Evolutionary conservation across 2,797 vertebrate genomes (phyloP).

Genomic region (Centropyge bicolor): DNA sequence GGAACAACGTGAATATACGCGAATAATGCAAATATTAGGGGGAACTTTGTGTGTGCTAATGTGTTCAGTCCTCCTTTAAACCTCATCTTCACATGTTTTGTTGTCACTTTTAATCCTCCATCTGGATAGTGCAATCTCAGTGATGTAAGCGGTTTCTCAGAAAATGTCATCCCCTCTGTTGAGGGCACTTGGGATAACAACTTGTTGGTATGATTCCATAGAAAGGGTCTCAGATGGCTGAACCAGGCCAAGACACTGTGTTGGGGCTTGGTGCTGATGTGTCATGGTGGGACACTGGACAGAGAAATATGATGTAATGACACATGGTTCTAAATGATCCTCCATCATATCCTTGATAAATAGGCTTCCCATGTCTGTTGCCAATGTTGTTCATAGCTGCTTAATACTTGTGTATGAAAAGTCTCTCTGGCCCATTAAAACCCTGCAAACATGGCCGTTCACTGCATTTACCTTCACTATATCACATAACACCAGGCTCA

Average conservation of each 20-base stretch:
- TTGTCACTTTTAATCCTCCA: constrained; percentile 37
- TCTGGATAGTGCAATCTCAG: constrained; percentile 24
- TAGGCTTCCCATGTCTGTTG: no score
- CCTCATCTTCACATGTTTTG: not conserved
- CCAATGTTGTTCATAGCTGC: no score
- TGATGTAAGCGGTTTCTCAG: constrained; percentile 35
- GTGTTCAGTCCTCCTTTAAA: not conserved
- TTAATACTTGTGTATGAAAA: no score
- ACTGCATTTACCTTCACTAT: no score
- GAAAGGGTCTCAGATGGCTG: not conserved
- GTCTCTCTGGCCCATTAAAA: no score
- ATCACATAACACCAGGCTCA: no score
- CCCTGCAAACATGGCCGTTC: no score
- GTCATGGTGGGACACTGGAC: not conserved
- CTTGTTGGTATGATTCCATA: constrained; percentile 3
- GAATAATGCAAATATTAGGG: no score
- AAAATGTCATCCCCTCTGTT: constrained; percentile 18
- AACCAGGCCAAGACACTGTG: no score
- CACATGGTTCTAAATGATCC: not conserved
- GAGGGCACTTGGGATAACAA: not conserved
- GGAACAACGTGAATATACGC: no score
- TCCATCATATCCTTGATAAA: not conserved
- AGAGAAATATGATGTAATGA: not conserved
- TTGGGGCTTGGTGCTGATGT: not conserved
- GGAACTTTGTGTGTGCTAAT: not conserved